Evolutionary conservation across 2,113 vertebrate genomes (phyloP).

Genomic region (Ctenodactylus gundi): DNA sequence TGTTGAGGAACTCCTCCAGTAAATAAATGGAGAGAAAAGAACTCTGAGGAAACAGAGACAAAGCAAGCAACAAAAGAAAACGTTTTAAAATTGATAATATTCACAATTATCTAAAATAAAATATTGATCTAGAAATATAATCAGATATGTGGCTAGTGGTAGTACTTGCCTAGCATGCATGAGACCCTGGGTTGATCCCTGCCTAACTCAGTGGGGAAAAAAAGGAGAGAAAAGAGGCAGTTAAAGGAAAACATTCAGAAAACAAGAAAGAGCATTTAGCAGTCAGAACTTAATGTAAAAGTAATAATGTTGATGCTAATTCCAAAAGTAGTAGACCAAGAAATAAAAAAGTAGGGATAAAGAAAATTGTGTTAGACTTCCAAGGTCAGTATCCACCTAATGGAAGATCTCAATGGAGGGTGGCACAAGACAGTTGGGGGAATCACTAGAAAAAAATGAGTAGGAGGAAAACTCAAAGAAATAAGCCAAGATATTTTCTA

Average conservation of each 20-base stretch:
- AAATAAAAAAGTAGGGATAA: neutral
- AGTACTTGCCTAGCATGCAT: neutral
- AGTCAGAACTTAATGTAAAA: neutral
- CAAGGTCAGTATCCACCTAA: neutral
- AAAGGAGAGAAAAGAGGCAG: neutral
- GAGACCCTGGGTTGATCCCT: neutral
- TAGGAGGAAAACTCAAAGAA: neutral
- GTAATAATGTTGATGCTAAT: neutral
- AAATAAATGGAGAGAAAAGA: neutral
- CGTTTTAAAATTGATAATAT: neutral
- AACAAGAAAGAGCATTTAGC: neutral
- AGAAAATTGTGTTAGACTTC: neutral
- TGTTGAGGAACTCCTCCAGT: neutral
- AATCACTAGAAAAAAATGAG: neutral
- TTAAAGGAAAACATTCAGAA: neutral
- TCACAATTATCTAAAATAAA: conserved; percentile 28
- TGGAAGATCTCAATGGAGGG: accelerated
- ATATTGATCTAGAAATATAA: neutral
- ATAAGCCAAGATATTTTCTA: neutral
- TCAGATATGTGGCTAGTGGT: neutral
- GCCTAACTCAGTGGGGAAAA: too few relatives aligned
- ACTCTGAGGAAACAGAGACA: conserved; percentile 13
- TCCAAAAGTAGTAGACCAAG: neutral
- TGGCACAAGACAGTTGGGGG: too few relatives aligned
- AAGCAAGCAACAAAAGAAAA: neutral